Conservation (phyloP, 2,888 invertebrate species). For the Drosophila demipolita region DNA sequence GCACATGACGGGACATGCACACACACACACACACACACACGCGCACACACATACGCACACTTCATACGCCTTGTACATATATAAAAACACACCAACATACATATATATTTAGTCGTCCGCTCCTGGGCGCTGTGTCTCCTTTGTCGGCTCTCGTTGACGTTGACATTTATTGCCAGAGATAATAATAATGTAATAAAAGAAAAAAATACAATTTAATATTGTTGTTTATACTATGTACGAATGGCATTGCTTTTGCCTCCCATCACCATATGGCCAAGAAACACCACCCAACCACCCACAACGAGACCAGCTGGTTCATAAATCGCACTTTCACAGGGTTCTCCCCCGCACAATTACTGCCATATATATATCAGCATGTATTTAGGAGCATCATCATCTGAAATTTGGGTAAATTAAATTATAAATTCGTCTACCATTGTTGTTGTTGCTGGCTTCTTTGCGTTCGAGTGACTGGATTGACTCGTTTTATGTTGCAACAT, state of each 20-base stretch:
- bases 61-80: slow-evolving; percentile 12
- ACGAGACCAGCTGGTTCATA: slow-evolving; percentile 37
- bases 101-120: slow-evolving; percentile 47
- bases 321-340: slow-evolving; percentile 31
- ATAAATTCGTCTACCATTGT: slow-evolving; percentile 49
- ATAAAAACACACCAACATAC: slow-evolving; percentile 20
- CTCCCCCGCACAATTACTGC: slow-evolving; percentile 3
- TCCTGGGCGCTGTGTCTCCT: slow-evolving; percentile 73
- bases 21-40: slow-evolving; percentile 11
- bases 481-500: slow-evolving; percentile 61
- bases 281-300: slow-evolving; percentile 12
- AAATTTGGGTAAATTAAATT: slow-evolving; percentile 50
- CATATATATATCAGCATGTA: neutral
- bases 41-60: slow-evolving; percentile 11
- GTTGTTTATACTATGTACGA: slow-evolving; percentile 77
- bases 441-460: slow-evolving; percentile 26
- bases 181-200: slow-evolving; percentile 82
- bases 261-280: slow-evolving; percentile 35
- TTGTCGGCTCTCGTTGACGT: slow-evolving; percentile 80
- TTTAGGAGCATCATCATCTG: slow-evolving; percentile 17
- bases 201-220: slow-evolving; percentile 79
- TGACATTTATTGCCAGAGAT: slow-evolving; percentile 82
- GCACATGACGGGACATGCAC: slow-evolving; percentile 30
- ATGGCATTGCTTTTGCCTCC: slow-evolving; percentile 49
- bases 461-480: slow-evolving; percentile 38